Conservation (phyloP, 1,140 invertebrate species). For the Trichomalopsis sarcophagae region DNA sequence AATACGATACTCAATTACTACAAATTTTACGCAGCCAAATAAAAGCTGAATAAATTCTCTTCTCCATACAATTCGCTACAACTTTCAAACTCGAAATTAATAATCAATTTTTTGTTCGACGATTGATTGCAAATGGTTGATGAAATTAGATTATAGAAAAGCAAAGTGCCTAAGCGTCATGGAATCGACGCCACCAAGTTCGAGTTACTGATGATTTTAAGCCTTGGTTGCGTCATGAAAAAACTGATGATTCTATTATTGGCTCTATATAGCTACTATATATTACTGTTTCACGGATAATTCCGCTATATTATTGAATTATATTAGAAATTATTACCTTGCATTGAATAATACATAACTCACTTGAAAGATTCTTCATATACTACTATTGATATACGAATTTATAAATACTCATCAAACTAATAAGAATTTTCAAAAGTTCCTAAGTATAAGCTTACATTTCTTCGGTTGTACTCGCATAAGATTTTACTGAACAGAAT, state of each 20-base stretch:
- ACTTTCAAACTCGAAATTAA: not conserved
- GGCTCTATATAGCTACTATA: too few relatives aligned
- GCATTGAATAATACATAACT: not conserved
- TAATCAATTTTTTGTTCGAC: not conserved
- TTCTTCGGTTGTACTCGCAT: not conserved
- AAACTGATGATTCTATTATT: not conserved
- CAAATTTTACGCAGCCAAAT: not conserved
- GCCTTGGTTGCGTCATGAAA: not conserved
- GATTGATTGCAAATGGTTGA: constrained; percentile 21
- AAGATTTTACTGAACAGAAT: not conserved
- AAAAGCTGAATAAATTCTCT: constrained; percentile 11
- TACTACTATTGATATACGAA: not conserved
- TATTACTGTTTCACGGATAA: too few relatives aligned
- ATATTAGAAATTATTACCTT: not conserved
- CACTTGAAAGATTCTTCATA: not conserved
- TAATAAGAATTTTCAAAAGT: constrained; percentile 27
- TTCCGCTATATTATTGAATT: too few relatives aligned
- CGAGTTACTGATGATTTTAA: constrained; percentile 17
- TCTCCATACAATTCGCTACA: not conserved
- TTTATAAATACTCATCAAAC: not conserved
- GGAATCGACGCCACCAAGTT: constrained; percentile 45
- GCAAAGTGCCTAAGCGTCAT: constrained; percentile 50
- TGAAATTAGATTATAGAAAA: constrained; percentile 33
- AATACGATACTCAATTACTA: not conserved
- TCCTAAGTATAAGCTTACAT: constrained; percentile 6